Evolutionary conservation across 2,888 invertebrate species (phyloP).

Genomic region (Apodemia zela): DNA sequence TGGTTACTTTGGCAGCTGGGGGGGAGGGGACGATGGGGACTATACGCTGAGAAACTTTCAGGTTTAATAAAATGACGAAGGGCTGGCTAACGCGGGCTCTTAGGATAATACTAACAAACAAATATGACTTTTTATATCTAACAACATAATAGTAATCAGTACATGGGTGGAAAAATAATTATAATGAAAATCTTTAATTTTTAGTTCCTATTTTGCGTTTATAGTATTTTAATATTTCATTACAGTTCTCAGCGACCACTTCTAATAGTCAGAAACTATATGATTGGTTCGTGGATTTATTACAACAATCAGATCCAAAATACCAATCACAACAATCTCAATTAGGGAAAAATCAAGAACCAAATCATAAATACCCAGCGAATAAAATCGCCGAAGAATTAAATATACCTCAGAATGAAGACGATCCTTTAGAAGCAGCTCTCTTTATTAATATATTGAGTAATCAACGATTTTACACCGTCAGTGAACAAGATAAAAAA

Average conservation of each 20-base stretch:
- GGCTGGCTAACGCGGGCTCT: too few relatives aligned
- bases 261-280: conserved; percentile 58
- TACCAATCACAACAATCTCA: conserved; percentile 35
- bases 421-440: conserved; percentile 80
- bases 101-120: too few relatives aligned
- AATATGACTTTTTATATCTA: too few relatives aligned
- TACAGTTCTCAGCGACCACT: conserved; percentile 45
- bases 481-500: conserved; percentile 78
- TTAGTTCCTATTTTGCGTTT: too few relatives aligned
- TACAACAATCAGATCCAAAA: conserved; percentile 36
- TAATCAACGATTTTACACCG: conserved; percentile 67
- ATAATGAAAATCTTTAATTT: too few relatives aligned
- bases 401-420: conserved; percentile 72
- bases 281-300: conserved; percentile 39
- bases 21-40: too few relatives aligned
- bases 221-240: conserved; percentile 23
- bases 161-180: too few relatives aligned
- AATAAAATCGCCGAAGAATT: conserved; percentile 79
- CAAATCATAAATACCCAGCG: conserved; percentile 67
- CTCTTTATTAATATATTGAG: conserved; percentile 62
- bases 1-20: too few relatives aligned
- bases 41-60: too few relatives aligned
- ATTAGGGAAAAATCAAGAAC: conserved; percentile 43
- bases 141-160: too few relatives aligned
- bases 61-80: too few relatives aligned